Percentiles rank a stretch among this genome's conserved stretches.
These are phyloP conservation scores for Prorops nasuta DNA, from an alignment of 1,140 invertebrate genomes.

Conservation along the genomic window DNA sequence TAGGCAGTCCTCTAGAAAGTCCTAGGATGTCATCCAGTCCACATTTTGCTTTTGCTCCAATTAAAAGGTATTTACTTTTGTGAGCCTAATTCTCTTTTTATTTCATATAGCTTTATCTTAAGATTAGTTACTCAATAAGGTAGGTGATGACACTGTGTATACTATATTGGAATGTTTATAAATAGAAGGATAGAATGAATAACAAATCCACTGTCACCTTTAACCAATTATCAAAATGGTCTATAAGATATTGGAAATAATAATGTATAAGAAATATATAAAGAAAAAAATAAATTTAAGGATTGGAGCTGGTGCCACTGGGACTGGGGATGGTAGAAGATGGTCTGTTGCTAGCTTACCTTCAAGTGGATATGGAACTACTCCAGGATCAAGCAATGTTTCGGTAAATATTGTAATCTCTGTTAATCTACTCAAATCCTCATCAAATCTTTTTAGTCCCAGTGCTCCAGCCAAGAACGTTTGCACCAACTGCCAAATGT, in stretches of 20 bases:
- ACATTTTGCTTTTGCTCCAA: conserved; percentile 80
- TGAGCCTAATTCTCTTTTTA: not conserved
- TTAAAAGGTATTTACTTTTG: conserved; percentile 67
- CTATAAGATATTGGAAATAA: too few relatives aligned
- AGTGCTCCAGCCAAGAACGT: conserved; percentile 94
- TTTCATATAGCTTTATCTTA: conserved; percentile 13
- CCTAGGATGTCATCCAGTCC: conserved; percentile 77
- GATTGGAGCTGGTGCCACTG: conserved; percentile 57
- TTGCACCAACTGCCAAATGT: conserved; percentile 81
- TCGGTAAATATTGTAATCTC: conserved; percentile 64
- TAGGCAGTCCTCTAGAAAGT: conserved; percentile 83
- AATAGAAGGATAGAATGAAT: conserved; percentile 24
- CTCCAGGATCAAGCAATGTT: conserved; percentile 93
- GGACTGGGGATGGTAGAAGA: conserved; percentile 77
- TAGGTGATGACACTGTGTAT: conserved; percentile 14
- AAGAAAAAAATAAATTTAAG: conserved; percentile 25
- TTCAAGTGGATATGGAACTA: conserved; percentile 95
- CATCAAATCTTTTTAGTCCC: conserved; percentile 69
- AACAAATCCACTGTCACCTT: too few relatives aligned
- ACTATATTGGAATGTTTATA: conserved; percentile 16
- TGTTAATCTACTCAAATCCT: conserved; percentile 21
- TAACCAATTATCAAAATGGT: too few relatives aligned
- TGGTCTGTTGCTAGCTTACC: conserved; percentile 97
- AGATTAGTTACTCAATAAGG: conserved; percentile 15
- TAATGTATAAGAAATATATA: too few relatives aligned